phyloP scores from a whole-genome alignment of 2,113 vertebrate species.

The Pseudopodoces humilis region DNA sequence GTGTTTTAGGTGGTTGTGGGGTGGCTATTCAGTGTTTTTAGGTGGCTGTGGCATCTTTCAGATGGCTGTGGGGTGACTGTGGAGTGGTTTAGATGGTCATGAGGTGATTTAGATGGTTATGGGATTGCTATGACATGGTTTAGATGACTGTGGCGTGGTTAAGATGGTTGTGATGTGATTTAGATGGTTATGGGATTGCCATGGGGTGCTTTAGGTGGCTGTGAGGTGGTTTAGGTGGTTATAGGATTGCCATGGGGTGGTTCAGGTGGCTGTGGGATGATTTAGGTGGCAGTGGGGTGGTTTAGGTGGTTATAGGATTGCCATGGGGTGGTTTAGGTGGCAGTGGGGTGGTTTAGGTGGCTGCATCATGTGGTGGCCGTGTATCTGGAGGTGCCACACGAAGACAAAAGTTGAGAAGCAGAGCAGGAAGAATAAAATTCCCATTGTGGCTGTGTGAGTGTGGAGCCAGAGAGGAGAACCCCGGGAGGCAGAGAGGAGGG shows the following conservation, averaged over 20 bases:
- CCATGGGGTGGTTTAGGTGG: not conserved
- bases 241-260: not conserved
- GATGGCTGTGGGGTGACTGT: fast-evolving
- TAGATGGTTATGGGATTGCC: not conserved
- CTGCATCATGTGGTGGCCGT: fast-evolving
- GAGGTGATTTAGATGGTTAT: no score
- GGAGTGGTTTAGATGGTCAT: not conserved
- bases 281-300: fast-evolving
- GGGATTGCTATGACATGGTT: no score
- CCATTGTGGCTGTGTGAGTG: fast-evolving
- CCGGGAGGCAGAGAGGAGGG: not conserved
- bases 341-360: not conserved
- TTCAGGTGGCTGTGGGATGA: fast-evolving
- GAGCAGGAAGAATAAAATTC: not conserved
- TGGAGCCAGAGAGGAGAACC: not conserved
- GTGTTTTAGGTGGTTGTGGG: not conserved
- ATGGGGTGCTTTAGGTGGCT: not conserved
- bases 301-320: no score
- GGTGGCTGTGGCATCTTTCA: no score
- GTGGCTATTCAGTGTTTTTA: not conserved
- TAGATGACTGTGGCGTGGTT: fast-evolving
- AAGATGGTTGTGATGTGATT: not conserved
- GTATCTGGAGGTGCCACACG: fast-evolving
- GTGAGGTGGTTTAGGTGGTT: not conserved
- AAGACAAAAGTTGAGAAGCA: not conserved